Percentiles rank a stretch among this genome's conserved stretches.
Conservation (phyloP, 2,797 vertebrate species). For the Gambelia wislizenii region DNA sequence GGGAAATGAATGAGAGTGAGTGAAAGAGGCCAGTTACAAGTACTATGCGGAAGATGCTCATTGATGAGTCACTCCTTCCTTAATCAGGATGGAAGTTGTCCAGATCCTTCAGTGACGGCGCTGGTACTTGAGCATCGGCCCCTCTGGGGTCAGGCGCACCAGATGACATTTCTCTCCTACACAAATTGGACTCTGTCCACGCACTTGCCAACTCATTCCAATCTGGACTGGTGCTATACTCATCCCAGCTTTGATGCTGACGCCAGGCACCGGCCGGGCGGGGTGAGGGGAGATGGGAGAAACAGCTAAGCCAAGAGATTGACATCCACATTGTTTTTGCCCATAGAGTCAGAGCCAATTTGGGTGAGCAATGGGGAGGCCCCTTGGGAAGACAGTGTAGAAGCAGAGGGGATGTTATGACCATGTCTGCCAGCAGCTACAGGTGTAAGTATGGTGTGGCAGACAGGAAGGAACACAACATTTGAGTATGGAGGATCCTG, state of each 20-base stretch:
- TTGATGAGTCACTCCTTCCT: slow-evolving; percentile 24
- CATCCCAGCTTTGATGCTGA: background rate
- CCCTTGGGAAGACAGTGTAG: background rate
- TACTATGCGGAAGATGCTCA: background rate
- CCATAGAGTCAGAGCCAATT: background rate
- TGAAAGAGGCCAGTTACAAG: background rate
- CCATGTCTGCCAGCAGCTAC: too few species aligned
- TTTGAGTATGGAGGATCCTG: background rate
- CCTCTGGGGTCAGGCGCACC: background rate
- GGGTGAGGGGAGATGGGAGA: too few species aligned
- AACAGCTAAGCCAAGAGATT: too few species aligned
- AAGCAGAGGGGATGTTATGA: too few species aligned
- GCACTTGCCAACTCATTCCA: background rate
- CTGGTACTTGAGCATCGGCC: background rate
- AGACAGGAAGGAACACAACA: too few species aligned
- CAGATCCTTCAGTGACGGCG: background rate
- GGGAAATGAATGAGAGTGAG: background rate
- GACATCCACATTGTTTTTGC: background rate
- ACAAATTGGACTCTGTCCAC: background rate
- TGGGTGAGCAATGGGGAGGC: background rate
- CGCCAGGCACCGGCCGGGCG: background rate
- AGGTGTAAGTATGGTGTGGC: too few species aligned
- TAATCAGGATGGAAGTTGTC: slow-evolving; percentile 43
- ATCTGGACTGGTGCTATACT: background rate
- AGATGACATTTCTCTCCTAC: background rate